Conservation (phyloP, 2,888 invertebrate genomes). For the Hydropsyche betteni region DNA sequence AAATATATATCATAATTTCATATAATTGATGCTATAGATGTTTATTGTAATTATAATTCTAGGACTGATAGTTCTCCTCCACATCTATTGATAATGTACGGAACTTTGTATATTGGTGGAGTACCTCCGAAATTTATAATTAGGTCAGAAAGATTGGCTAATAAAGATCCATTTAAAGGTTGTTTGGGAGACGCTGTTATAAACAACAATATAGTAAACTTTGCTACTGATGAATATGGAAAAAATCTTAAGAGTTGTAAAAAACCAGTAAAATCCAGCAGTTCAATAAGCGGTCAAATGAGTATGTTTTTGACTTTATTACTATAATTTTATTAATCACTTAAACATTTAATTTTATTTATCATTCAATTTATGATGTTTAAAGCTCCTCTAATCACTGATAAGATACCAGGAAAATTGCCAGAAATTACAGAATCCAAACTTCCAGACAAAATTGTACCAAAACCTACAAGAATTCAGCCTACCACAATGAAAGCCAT, state of each 20-base stretch:
- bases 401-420: too few species aligned
- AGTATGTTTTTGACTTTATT: too few species aligned
- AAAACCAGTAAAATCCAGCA: slow-evolving; percentile 45
- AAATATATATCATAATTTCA: too few species aligned
- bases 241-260: slow-evolving; percentile 72
- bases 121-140: slow-evolving; percentile 71
- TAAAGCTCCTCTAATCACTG: too few species aligned
- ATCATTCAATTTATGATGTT: too few species aligned
- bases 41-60: slow-evolving; percentile 33
- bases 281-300: slow-evolving; percentile 40
- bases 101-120: slow-evolving; percentile 88
- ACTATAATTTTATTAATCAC: slow-evolving; percentile 52
- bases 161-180: slow-evolving; percentile 77
- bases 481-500: too few species aligned
- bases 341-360: too few species aligned
- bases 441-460: too few species aligned
- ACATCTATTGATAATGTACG: slow-evolving; percentile 71
- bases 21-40: neutral
- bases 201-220: slow-evolving; percentile 82
- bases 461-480: too few species aligned
- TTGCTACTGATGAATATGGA: slow-evolving; percentile 69
- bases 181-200: slow-evolving; percentile 94
- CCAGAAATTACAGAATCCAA: too few species aligned
- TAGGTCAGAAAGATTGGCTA: slow-evolving; percentile 66
- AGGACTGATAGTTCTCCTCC: slow-evolving; percentile 69